Conservation (phyloP, 2,888 invertebrate genomes). For the Pinctada fucata region DNA sequence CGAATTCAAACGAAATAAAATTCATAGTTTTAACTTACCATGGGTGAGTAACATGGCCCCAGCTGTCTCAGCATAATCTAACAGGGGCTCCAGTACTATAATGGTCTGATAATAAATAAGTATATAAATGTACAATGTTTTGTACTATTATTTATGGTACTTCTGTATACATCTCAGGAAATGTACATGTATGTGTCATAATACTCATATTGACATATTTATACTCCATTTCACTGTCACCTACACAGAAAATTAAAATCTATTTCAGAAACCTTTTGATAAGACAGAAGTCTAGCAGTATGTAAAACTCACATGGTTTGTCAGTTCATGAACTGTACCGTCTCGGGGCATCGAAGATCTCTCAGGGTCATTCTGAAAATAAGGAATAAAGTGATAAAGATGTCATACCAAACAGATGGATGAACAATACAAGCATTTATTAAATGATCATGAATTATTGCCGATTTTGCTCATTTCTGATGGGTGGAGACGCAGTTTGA, state of each 20-base stretch:
- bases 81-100: constrained; percentile 91
- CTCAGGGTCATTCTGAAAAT: constrained; percentile 79
- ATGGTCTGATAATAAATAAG: constrained; percentile 78
- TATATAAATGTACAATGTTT: neutral
- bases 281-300: no score
- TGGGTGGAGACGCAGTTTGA: no score
- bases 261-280: no score
- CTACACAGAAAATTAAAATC: no score
- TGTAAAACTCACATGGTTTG: constrained; percentile 79
- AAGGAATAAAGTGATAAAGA: neutral
- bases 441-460: no score
- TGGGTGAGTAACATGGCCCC: constrained; percentile 75
- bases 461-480: no score
- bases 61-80: constrained; percentile 76
- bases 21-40: constrained; percentile 57
- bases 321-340: constrained; percentile 98
- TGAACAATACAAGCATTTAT: no score
- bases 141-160: neutral
- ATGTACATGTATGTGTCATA: no score
- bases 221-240: no score
- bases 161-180: neutral
- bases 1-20: no score
- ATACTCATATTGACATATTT: no score
- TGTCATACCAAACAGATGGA: no score
- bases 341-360: constrained; percentile 88